Base-by-base conservation (phyloP, 2,797 vertebrate genomes). In the Echiichthys vipera region DNA sequence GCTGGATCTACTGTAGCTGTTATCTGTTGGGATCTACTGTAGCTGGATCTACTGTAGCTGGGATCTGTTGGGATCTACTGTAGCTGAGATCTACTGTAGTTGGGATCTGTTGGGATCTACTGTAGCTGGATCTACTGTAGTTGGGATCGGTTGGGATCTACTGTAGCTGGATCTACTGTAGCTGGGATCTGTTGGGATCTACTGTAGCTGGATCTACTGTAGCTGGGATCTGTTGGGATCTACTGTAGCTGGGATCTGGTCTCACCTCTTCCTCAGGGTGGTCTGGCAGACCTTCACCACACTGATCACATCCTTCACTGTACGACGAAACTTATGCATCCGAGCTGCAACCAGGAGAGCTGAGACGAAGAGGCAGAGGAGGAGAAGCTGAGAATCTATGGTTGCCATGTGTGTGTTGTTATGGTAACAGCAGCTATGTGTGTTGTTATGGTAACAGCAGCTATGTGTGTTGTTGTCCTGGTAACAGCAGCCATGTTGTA, bases 261-360 rank as follows among this genome's bases (percentile, higher is more conserved):
- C 94, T 88, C 81, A 98, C 98, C 98, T 97, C 93, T 99, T 99
- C 75, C 98, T 96, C 77, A 99, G 93, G 0, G 98, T 99, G 40
- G 97, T 97, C 87, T 99, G 97, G 42, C 98, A 99, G 59, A 99
- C 98, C 89, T 99, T 99, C 78, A 99, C 98, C 89, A 99, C 98
- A 0, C 96, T 84, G 86, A 99, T 98, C 81, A 99, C 96, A 66
- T 99, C 98, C 80, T 97, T 99, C 77, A 99, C 96, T 0, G 98
- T 99, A 11, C 97, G 95, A 36, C 96, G 95, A 85, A 99, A 99
- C 84, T 98, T 98, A 25, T 99, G 98, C 98, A 99, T 99, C 84
- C 98, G 95, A 24, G 98, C 96, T 0, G 98, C 98, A 5, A 99
- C 97, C 36, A 99, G 93, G 40, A 99, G 96, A 29, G 98, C 98